Percentiles rank a stretch among this genome's conserved stretches.
phyloP scores from a whole-genome alignment of 2,888 invertebrate genomes.

The Pherbina coryleti region DNA sequence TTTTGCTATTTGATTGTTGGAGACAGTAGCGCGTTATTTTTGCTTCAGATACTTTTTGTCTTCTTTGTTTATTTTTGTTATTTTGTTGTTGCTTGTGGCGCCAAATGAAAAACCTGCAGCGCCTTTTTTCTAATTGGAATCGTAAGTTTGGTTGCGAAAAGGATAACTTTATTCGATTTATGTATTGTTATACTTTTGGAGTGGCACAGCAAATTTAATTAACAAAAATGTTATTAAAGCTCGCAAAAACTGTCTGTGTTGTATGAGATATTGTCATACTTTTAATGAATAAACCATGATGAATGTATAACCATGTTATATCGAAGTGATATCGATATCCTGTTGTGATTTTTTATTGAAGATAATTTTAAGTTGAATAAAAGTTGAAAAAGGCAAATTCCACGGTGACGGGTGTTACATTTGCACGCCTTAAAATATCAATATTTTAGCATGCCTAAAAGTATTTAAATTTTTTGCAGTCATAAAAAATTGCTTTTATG shows the following conservation, averaged over 20 bases:
- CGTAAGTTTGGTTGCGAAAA: background rate
- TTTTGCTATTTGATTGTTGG: conserved; percentile 25
- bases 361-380: too few species aligned
- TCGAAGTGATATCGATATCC: too few species aligned
- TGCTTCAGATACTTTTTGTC: background rate
- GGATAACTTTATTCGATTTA: background rate
- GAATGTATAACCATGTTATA: too few species aligned
- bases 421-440: too few species aligned
- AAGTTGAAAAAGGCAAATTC: too few species aligned
- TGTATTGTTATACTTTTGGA: too few species aligned
- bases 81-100: background rate
- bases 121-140: background rate
- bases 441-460: too few species aligned
- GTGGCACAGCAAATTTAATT: background rate
- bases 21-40: background rate
- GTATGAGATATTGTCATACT: background rate
- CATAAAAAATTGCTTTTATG: too few species aligned
- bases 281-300: too few species aligned
- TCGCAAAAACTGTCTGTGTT: background rate
- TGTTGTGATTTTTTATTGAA: too few species aligned
- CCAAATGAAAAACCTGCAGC: background rate
- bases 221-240: background rate
- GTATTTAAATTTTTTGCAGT: too few species aligned
- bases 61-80: background rate
- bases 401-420: too few species aligned